phyloP scores from a whole-genome alignment of 2,888 invertebrate species.

The Tenthredo scrophulariae region DNA sequence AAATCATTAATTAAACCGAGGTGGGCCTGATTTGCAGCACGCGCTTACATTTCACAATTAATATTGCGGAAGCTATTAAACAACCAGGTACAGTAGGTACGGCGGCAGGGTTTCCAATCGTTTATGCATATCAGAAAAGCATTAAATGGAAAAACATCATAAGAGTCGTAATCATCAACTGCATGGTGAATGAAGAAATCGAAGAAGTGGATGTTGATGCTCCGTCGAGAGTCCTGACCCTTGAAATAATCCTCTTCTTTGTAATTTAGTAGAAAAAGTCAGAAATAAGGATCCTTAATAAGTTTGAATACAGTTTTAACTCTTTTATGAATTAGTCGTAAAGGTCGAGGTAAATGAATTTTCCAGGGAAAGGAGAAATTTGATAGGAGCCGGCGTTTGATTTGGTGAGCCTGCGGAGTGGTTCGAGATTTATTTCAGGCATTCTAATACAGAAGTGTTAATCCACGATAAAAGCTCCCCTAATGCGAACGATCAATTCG shows the following conservation, averaged over 20 bases:
- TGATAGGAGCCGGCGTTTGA: background rate
- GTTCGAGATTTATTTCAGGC: constrained; percentile 44
- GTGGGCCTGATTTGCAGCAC: constrained; percentile 37
- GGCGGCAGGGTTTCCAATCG: constrained; percentile 22
- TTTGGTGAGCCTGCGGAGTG: background rate
- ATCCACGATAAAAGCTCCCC: constrained; percentile 53
- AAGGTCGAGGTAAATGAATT: background rate
- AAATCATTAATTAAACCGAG: constrained; percentile 48
- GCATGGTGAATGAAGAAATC: background rate
- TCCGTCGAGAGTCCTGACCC: background rate
- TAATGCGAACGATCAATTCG: constrained; percentile 53
- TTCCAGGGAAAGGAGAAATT: background rate
- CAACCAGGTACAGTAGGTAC: background rate
- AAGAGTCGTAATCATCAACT: background rate
- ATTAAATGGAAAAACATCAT: constrained; percentile 27
- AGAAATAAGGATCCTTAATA: background rate
- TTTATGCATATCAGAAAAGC: constrained; percentile 21
- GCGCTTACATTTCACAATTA: constrained; percentile 27
- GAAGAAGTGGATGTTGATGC: background rate
- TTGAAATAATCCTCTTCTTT: background rate
- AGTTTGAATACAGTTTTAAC: background rate
- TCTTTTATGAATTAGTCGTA: background rate
- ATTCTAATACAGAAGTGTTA: constrained; percentile 54
- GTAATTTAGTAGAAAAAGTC: background rate
- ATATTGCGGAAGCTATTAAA: constrained; percentile 20